These are phyloP conservation scores for Gallinago jamesoni DNA, from an alignment of 2,113 vertebrate species.

Conservation along the genomic window DNA sequence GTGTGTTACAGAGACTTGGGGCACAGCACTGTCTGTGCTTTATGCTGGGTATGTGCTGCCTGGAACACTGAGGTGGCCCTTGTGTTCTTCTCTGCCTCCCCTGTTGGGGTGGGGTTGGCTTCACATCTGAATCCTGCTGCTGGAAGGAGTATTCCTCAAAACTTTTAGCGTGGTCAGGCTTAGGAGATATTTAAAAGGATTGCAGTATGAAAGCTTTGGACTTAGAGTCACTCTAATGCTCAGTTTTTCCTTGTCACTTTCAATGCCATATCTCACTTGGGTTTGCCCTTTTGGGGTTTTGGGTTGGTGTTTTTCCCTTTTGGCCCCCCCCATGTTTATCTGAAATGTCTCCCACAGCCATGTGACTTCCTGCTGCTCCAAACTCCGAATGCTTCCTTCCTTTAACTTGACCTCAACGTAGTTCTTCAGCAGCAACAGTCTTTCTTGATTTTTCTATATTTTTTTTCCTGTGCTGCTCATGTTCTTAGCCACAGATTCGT, in stretches of 20 bases:
- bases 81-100: background rate
- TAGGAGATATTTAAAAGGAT: background rate
- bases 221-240: background rate
- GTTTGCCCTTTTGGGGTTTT: background rate
- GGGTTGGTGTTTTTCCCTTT: background rate
- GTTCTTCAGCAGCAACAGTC: background rate
- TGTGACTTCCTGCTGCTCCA: background rate
- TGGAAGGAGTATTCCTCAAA: background rate
- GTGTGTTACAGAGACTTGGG: accelerated
- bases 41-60: accelerated
- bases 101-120: accelerated
- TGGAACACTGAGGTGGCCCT: accelerated
- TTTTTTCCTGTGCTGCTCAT: background rate
- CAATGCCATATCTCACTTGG: accelerated
- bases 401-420: background rate
- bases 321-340: accelerated
- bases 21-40: accelerated
- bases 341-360: accelerated
- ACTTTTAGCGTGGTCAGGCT: background rate
- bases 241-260: background rate
- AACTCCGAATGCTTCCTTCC: background rate
- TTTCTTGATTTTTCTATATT: background rate
- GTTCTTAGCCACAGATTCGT: background rate
- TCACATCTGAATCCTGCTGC: background rate
- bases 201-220: accelerated